phyloP scores from a whole-genome alignment of 2,113 vertebrate genomes.

The Gobio gobio region DNA sequence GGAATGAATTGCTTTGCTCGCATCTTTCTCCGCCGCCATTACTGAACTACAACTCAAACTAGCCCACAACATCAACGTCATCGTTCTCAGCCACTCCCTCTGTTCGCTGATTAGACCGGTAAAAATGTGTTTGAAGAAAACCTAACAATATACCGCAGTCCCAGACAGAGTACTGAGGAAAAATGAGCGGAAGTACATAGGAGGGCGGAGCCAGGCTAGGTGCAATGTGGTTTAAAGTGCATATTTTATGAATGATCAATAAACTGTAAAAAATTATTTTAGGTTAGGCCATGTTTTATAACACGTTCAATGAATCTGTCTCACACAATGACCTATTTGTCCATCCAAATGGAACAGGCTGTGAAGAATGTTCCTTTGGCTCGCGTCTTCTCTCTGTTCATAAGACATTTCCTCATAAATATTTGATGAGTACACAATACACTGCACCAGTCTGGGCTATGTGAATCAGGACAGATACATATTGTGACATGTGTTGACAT shows the following conservation, averaged over 20 bases:
- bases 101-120: too few species aligned
- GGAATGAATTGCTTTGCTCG: too few species aligned
- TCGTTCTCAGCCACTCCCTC: too few species aligned
- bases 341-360: not conserved
- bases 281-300: not conserved
- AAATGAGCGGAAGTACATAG: too few species aligned
- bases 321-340: not conserved
- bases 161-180: too few species aligned
- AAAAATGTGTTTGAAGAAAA: too few species aligned
- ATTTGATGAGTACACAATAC: conserved; percentile 56
- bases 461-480: conserved; percentile 11
- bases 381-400: conserved; percentile 48
- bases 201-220: too few species aligned
- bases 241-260: not conserved
- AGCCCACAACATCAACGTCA: too few species aligned
- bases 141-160: too few species aligned
- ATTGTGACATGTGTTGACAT: not conserved
- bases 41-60: too few species aligned
- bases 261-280: not conserved
- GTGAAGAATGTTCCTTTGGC: conserved; percentile 47
- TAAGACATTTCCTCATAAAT: conserved; percentile 58
- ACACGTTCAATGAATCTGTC: not conserved
- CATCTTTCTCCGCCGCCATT: too few species aligned
- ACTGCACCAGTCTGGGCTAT: conserved; percentile 1
- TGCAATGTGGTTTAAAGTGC: not conserved